Evolutionary conservation across 2,113 vertebrate species (phyloP), one percentile per base, ranked within the genome.

Genomic region (Cromileptes altivelis): DNA sequence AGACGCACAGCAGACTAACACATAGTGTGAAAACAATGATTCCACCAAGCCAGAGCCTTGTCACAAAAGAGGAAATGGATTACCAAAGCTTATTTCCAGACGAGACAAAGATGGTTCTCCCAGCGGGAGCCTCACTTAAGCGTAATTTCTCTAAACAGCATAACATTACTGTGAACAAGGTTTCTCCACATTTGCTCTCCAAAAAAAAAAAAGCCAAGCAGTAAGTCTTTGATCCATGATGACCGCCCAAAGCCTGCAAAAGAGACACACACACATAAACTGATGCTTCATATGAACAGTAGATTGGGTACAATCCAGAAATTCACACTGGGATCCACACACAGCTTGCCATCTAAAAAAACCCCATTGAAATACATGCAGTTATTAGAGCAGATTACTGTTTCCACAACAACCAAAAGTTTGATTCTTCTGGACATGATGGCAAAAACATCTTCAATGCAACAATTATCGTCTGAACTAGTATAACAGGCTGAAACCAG

Each of bases 51-150:
- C 50, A 27, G 5, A n/a, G 15, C 17, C 47, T 27, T 56, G 42
- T 53, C 64, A 58, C 21, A 30, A 61, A 75, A 37, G 57, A 64
- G n/a, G 40, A 75, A 70, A 65, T 45, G 17, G 30, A 71, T 76
- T 57, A 76, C 47, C 11, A 47, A 37, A 37, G 65, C 45, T 71
- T 61, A 53, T 65, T 50, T 86, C 8, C 25, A 56, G 63, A 47
- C 17, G 37, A 72, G 42, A 75, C 3, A 62, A 68, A 67, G 23
- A 68, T 57, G 53, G n/a, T 76, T 57, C 25, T 68, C 49, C 17
- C 37, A 49, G 25, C 65, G 37, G 25, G 61, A 67, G 10, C 4
- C 33, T 64, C 49, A 53, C 53, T 76, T 68, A 50, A 12, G 67
- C 4, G 40, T 45, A 33, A 52, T 76, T 47, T 77, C n/a, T 17